A percentile compares a stretch with the other conserved stretches of the same genome.
Evolutionary conservation across 2,888 invertebrate species (phyloP).

Genomic region (Plagodis dolabraria): DNA sequence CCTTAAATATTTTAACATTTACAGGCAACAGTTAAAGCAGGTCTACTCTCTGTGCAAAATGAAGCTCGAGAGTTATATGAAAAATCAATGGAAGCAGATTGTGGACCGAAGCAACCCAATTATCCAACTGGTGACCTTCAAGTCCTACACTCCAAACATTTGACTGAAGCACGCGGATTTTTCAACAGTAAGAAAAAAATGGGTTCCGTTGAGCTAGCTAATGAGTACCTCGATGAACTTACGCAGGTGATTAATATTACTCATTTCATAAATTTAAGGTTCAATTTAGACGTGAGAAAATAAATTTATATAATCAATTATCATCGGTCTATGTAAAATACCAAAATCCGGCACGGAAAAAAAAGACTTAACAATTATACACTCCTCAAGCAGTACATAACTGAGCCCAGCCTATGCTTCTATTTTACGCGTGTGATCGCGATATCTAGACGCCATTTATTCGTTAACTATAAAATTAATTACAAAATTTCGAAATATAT

Average conservation of each 20-base stretch:
- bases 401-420: too few relatives aligned
- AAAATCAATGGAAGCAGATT: slow-evolving; percentile 15
- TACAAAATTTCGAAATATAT: too few relatives aligned
- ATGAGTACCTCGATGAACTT: slow-evolving; percentile 7
- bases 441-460: too few relatives aligned
- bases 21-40: slow-evolving; percentile 23
- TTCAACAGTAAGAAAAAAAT: slow-evolving; percentile 15
- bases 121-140: slow-evolving; percentile 5
- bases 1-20: background rate
- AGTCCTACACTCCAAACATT: slow-evolving; percentile 5
- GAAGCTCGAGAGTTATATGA: slow-evolving; percentile 23
- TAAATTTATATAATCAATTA: too few relatives aligned
- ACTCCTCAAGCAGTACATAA: too few relatives aligned
- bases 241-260: slow-evolving; percentile 1
- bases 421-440: too few relatives aligned
- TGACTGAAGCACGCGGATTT: slow-evolving; percentile 3
- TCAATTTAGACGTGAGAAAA: too few relatives aligned
- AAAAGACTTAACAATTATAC: too few relatives aligned
- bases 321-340: too few relatives aligned
- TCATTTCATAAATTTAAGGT: too few relatives aligned
- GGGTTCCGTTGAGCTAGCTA: slow-evolving; percentile 10
- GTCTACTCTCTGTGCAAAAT: slow-evolving; percentile 15
- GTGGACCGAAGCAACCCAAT: slow-evolving; percentile 7
- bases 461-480: too few relatives aligned
- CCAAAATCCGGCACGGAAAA: too few relatives aligned